Evolutionary conservation across 2,113 vertebrate genomes (phyloP).

Genomic region (Heterotis niloticus): DNA sequence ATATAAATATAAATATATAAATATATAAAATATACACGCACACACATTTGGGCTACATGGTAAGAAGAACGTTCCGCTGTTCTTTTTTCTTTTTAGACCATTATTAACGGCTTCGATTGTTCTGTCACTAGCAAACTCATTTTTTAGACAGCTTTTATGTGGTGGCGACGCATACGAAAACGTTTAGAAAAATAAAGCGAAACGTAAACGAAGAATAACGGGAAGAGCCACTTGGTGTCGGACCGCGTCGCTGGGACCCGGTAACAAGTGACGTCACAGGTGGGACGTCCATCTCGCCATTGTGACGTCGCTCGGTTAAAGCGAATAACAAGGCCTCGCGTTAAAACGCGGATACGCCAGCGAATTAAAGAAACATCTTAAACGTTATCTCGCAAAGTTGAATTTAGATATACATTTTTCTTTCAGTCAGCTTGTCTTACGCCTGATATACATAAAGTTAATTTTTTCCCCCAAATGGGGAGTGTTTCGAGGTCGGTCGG

Average conservation of each 20-base stretch:
- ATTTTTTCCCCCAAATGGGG: background rate
- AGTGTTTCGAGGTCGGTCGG: conserved; percentile 13
- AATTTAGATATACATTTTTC: background rate
- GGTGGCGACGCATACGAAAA: background rate
- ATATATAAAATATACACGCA: too few relatives aligned
- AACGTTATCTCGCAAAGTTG: background rate
- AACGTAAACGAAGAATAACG: background rate
- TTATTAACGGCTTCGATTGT: too few relatives aligned
- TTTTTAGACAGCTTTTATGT: background rate
- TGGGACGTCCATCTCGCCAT: conserved; percentile 26
- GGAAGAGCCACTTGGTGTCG: too few relatives aligned
- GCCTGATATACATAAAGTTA: background rate
- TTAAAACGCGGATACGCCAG: background rate
- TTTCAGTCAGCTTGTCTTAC: background rate
- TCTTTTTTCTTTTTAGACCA: too few relatives aligned
- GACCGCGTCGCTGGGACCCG: conserved; percentile 1
- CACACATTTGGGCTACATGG: too few relatives aligned
- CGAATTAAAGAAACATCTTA: background rate
- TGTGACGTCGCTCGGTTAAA: conserved; percentile 30
- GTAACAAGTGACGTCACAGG: conserved; percentile 26
- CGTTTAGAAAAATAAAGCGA: background rate
- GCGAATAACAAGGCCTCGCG: conserved; percentile 14
- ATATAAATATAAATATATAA: too few relatives aligned
- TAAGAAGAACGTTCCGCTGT: too few relatives aligned
- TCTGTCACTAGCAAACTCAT: background rate